phyloP scores from a whole-genome alignment of 2,113 vertebrate species.

The Cyprinodon tularosa region DNA sequence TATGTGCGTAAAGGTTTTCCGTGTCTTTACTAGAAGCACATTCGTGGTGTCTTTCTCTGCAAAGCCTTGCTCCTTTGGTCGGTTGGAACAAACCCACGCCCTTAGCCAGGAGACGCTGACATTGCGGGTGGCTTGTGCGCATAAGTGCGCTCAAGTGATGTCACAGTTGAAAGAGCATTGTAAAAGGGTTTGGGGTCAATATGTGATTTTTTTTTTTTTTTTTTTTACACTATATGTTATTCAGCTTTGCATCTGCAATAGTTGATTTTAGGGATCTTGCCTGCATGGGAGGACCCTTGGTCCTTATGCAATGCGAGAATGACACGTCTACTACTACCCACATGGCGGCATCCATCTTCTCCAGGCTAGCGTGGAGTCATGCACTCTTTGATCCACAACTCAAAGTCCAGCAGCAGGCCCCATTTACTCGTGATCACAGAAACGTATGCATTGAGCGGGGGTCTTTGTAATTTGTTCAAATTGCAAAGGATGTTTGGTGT shows the following conservation, averaged over 20 bases:
- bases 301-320: conserved; percentile 56
- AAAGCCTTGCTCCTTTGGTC: conserved; percentile 74
- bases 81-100: conserved; percentile 55
- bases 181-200: conserved; percentile 68
- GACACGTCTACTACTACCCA: conserved; percentile 66
- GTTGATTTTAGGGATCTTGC: conserved; percentile 12
- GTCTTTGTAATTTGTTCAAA: not conserved
- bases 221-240: conserved; percentile 41
- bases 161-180: conserved; percentile 38
- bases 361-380: conserved; percentile 47
- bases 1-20: conserved; percentile 76
- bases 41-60: conserved; percentile 72
- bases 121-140: conserved; percentile 61
- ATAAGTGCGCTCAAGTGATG: conserved; percentile 61
- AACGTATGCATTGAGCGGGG: not conserved
- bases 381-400: conserved; percentile 45
- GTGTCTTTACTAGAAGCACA: conserved; percentile 77
- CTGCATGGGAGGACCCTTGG: conserved; percentile 7
- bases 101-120: conserved; percentile 58
- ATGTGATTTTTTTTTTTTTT: conserved; percentile 49
- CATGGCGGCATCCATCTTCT: conserved; percentile 75
- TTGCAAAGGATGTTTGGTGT: not conserved
- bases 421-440: conserved; percentile 16
- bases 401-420: conserved; percentile 65
- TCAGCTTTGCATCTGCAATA: conserved; percentile 34